Evolutionary conservation across 2,113 vertebrate species (phyloP).

Genomic region (Bombycilla garrulus): DNA sequence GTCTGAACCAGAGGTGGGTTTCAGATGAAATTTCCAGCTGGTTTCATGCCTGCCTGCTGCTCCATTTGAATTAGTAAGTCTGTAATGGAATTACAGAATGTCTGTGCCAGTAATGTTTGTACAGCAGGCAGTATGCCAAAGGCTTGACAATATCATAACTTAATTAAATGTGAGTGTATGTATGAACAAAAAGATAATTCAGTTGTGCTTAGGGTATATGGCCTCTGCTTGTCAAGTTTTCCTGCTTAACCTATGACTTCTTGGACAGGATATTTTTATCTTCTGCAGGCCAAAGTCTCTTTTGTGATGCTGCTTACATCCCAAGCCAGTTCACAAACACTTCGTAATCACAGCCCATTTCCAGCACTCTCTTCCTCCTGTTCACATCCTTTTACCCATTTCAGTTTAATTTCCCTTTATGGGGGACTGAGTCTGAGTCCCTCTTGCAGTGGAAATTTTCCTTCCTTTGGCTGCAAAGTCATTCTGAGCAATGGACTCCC

Average conservation of each 20-base stretch:
- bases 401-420: not conserved
- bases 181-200: constrained; percentile 14
- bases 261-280: not conserved
- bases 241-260: not conserved
- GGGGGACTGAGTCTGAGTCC: not conserved
- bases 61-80: not conserved
- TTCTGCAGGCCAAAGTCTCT: not conserved
- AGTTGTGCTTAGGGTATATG: not conserved
- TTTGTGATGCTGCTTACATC: not conserved
- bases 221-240: not conserved
- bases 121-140: constrained; percentile 31
- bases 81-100: constrained; percentile 22
- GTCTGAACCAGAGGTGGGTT: not conserved
- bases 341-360: not conserved
- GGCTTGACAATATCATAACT: constrained; percentile 21
- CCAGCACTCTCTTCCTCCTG: not conserved
- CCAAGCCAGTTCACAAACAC: not conserved
- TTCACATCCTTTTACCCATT: not conserved
- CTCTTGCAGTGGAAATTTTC: not conserved
- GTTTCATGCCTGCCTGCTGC: not conserved
- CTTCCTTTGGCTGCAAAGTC: not conserved
- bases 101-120: constrained; percentile 25
- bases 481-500: not conserved
- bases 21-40: not conserved
- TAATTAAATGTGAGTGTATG: not conserved